Percentiles rank a stretch among this genome's conserved stretches.
These are phyloP conservation scores for Archaeoteleia sp. DNA, from an alignment of 2,888 invertebrate species.

Conservation along the genomic window DNA sequence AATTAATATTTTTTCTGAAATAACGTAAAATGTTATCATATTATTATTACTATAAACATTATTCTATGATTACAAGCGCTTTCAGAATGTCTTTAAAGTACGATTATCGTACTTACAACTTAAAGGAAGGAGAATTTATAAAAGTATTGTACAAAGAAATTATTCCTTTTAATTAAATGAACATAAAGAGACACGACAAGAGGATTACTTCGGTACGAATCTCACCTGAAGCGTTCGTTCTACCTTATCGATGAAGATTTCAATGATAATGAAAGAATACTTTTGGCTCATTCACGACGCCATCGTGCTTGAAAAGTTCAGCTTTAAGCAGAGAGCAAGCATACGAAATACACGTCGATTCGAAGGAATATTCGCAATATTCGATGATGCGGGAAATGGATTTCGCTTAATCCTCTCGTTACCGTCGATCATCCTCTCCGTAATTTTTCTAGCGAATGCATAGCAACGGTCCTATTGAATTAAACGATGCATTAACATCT, in stretches of 20 bases:
- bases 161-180: slow-evolving; percentile 18
- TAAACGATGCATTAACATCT: slow-evolving; percentile 43
- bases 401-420: slow-evolving; percentile 44
- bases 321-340: slow-evolving; percentile 42
- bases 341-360: slow-evolving; percentile 34
- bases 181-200: slow-evolving; percentile 8
- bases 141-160: slow-evolving; percentile 11
- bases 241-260: slow-evolving; percentile 19
- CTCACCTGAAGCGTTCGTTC: neutral
- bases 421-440: slow-evolving; percentile 40
- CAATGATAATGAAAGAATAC: slow-evolving; percentile 34
- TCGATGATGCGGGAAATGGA: slow-evolving; percentile 44
- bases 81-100: no score
- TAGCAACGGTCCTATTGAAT: slow-evolving; percentile 32
- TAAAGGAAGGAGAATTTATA: neutral
- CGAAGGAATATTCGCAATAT: slow-evolving; percentile 42
- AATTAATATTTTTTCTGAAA: no score
- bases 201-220: slow-evolving; percentile 14
- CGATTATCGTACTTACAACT: no score
- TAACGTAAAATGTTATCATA: no score
- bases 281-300: slow-evolving; percentile 21
- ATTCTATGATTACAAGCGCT: no score
- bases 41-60: no score
- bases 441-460: slow-evolving; percentile 39
- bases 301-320: slow-evolving; percentile 31